phyloP scores from a whole-genome alignment of 2,797 vertebrate species.

The Antennarius maculatus region DNA sequence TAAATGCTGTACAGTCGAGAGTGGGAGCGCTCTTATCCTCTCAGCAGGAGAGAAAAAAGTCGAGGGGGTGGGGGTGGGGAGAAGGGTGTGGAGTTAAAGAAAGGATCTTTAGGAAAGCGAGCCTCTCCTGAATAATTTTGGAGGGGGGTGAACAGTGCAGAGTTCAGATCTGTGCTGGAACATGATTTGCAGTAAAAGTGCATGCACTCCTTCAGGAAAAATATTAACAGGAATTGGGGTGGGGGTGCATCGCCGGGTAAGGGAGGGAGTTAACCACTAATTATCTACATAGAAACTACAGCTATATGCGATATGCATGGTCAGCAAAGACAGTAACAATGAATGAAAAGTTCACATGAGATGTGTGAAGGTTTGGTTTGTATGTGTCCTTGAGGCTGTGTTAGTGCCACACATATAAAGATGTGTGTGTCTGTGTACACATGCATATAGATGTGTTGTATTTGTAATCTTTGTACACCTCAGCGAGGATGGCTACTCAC shows the following conservation, averaged over 20 bases:
- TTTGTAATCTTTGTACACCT: slow-evolving; percentile 17
- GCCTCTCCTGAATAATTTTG: slow-evolving; percentile 54
- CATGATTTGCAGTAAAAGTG: slow-evolving; percentile 37
- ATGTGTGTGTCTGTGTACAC: slow-evolving; percentile 16
- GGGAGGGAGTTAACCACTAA: background rate
- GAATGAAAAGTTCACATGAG: background rate
- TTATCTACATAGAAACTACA: slow-evolving; percentile 8
- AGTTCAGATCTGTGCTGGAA: slow-evolving; percentile 55
- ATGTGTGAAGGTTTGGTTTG: too few species aligned
- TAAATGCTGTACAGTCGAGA: slow-evolving; percentile 55
- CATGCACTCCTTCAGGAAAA: slow-evolving; percentile 35
- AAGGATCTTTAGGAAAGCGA: slow-evolving; percentile 49
- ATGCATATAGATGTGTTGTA: slow-evolving; percentile 26
- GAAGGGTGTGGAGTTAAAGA: slow-evolving; percentile 48
- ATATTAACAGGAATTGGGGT: slow-evolving; percentile 28
- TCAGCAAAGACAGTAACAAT: background rate
- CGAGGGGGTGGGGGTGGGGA: slow-evolving; percentile 29
- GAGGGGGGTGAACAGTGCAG: slow-evolving; percentile 61
- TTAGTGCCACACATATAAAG: slow-evolving; percentile 38
- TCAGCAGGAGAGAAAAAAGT: slow-evolving; percentile 46
- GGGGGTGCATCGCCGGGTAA: slow-evolving; percentile 1
- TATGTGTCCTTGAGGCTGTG: too few species aligned
- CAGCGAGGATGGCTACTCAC: slow-evolving; percentile 25
- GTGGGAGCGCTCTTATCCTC: slow-evolving; percentile 57
- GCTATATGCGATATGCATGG: slow-evolving; percentile 1